phyloP scores from a whole-genome alignment of 2,113 vertebrate species.

The Ctenomys sociabilis region DNA sequence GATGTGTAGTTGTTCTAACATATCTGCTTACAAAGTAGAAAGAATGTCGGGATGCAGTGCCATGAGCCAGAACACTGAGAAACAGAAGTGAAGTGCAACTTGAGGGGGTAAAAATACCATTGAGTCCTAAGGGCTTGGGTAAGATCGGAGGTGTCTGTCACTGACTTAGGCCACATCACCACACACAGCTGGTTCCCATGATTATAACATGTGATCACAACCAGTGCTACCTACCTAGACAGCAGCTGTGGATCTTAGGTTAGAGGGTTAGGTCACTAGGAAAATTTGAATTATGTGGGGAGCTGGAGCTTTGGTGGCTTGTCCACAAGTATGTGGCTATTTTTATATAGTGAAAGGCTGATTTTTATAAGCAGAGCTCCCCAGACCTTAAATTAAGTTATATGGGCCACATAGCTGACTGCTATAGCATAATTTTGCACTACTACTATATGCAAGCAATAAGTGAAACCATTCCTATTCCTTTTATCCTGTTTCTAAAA shows the following conservation, averaged over 20 bases:
- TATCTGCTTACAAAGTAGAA: neutral
- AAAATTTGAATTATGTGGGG: neutral
- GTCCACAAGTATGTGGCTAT: neutral
- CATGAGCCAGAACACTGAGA: neutral
- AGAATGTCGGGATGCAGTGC: neutral
- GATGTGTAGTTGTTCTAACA: neutral
- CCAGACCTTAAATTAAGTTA: slow-evolving; percentile 9
- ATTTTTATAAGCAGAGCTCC: slow-evolving; percentile 20
- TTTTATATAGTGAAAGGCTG: neutral
- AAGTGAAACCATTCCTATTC: neutral
- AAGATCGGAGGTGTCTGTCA: neutral
- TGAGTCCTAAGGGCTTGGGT: neutral
- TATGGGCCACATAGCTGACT: neutral
- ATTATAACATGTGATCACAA: neutral
- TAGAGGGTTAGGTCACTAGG: neutral
- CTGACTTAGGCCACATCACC: neutral
- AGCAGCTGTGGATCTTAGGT: slow-evolving; percentile 13
- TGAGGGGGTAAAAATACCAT: neutral
- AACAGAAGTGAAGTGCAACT: neutral
- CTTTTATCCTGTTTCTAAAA: neutral
- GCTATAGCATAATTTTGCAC: neutral
- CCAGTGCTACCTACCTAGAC: neutral
- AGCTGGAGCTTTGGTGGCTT: neutral
- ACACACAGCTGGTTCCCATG: neutral
- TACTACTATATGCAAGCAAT: neutral